Conservation (phyloP, 2,888 invertebrate species). For the Tortricodes alternella region DNA sequence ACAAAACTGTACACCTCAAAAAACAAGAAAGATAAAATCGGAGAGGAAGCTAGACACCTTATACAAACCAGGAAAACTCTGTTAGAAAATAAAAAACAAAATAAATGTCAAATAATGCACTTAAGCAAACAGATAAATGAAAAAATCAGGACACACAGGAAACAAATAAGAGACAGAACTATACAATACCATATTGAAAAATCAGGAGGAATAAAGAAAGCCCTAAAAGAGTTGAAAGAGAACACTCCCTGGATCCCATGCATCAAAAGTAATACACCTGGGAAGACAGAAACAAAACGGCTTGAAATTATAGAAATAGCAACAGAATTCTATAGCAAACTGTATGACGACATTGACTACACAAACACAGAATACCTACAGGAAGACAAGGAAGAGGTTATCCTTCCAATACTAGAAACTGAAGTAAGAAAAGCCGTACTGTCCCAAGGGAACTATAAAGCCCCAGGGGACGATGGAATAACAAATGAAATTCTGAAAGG, state of each 20-base stretch:
- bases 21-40: no score
- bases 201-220: slow-evolving; percentile 37
- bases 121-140: slow-evolving; percentile 34
- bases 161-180: slow-evolving; percentile 24
- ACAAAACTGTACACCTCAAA: no score
- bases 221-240: slow-evolving; percentile 32
- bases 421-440: slow-evolving; percentile 30
- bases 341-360: slow-evolving; percentile 1
- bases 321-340: slow-evolving; percentile 25
- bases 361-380: neutral
- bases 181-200: slow-evolving; percentile 33
- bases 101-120: slow-evolving; percentile 16
- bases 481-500: no score
- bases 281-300: neutral
- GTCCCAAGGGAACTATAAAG: slow-evolving; percentile 28
- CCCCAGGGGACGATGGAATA: slow-evolving; percentile 25
- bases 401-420: slow-evolving; percentile 9
- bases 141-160: slow-evolving; percentile 34
- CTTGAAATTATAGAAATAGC: slow-evolving; percentile 16
- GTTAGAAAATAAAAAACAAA: slow-evolving; percentile 17
- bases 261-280: neutral
- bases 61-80: slow-evolving; percentile 30
- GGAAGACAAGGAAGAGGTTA: neutral
- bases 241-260: slow-evolving; percentile 31
- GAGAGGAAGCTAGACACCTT: no score